These are phyloP conservation scores for Arion vulgaris DNA, from an alignment of 1,140 invertebrate species.

Conservation along the genomic window DNA sequence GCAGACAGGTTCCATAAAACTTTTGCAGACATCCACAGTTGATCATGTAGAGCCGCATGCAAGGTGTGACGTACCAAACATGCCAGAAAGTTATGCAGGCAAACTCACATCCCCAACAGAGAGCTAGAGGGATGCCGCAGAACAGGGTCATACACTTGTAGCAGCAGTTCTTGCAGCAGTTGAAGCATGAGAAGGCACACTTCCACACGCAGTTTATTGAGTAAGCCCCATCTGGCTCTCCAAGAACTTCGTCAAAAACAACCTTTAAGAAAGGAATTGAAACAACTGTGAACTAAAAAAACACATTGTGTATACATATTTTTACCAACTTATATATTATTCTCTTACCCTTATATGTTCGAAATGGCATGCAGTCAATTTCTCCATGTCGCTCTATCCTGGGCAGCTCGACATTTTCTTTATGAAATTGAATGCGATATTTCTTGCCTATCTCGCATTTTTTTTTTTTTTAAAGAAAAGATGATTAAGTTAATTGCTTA, in stretches of 20 bases:
- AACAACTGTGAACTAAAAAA: no score
- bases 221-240: constrained; percentile 82
- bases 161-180: constrained; percentile 79
- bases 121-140: constrained; percentile 79
- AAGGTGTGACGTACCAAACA: constrained; percentile 71
- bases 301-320: no score
- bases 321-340: no score
- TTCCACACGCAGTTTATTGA: constrained; percentile 84
- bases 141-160: constrained; percentile 81
- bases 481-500: no score
- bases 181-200: constrained; percentile 81
- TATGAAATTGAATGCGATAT: no score
- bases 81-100: constrained; percentile 80
- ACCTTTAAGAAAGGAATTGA: constrained; percentile 48
- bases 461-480: no score
- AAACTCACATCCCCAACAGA: constrained; percentile 81
- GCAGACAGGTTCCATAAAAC: constrained; percentile 76
- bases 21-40: constrained; percentile 78
- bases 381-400: no score
- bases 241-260: constrained; percentile 83
- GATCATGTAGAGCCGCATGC: constrained; percentile 71
- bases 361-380: no score
- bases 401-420: no score
- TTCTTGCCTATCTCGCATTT: no score
- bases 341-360: no score